Evolutionary conservation across 2,888 invertebrate genomes (phyloP).

Genomic region (Mycogona germanica): DNA sequence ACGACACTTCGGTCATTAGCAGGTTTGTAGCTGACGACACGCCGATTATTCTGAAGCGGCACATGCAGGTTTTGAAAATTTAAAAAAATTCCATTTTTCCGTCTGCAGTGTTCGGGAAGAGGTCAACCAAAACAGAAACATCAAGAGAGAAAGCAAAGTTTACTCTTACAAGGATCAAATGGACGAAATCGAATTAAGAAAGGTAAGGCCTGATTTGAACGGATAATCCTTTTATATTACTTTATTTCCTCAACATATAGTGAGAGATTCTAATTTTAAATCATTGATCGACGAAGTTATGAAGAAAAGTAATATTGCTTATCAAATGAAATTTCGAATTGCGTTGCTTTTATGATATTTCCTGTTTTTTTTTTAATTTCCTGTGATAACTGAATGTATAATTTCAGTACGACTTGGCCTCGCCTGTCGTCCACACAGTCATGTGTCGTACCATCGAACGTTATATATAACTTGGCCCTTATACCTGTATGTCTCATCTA

Average conservation of each 20-base stretch:
- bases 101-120: constrained; percentile 16
- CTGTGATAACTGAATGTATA: too few relatives aligned
- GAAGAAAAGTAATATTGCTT: too few relatives aligned
- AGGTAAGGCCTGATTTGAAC: constrained; percentile 39
- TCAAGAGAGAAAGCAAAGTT: constrained; percentile 90
- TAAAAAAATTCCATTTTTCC: too few relatives aligned
- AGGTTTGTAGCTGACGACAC: constrained; percentile 30
- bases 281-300: background rate
- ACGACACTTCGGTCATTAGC: constrained; percentile 71
- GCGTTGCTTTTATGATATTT: too few relatives aligned
- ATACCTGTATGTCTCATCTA: too few relatives aligned
- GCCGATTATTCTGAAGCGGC: background rate
- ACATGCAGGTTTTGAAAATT: too few relatives aligned
- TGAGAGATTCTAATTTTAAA: background rate
- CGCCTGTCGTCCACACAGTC: too few relatives aligned
- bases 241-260: background rate
- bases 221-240: background rate
- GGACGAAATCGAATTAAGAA: constrained; percentile 82
- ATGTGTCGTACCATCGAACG: too few relatives aligned
- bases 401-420: too few relatives aligned
- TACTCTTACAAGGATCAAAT: constrained; percentile 95
- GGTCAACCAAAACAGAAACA: constrained; percentile 41
- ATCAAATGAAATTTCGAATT: too few relatives aligned
- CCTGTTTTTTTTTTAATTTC: too few relatives aligned
- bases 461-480: too few relatives aligned